Evolutionary conservation across 2,113 vertebrate species (phyloP), one percentile per base, ranked within the genome.

Genomic region (Axis porcinus): DNA sequence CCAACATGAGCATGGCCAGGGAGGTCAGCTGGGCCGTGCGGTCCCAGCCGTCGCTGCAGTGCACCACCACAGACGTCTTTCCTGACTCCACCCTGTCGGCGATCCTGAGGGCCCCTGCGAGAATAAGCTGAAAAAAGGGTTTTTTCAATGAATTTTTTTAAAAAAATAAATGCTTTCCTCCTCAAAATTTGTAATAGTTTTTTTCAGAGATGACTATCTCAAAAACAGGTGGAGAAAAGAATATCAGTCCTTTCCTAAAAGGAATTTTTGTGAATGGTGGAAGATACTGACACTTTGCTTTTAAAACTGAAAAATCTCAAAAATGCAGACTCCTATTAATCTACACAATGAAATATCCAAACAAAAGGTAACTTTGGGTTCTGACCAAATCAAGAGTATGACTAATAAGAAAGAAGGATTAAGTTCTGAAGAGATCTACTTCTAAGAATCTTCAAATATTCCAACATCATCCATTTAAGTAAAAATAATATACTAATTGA

Each of bases 31-130:
- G 99, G 15, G 99, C 99, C 0, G 99, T 99, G 30, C 99, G 99
- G 97, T 99, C 99, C 99, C 99, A 99, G 10, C 99, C 99, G 0
- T 99, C 99, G 2, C 99, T 99, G 93, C 99, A 99, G 95, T 99
- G 99, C 0, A 99, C 99, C 40, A 99, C 99, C 97, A 99, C 99
- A 0, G 99, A 99, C 0, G 99, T 99, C 99, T 99, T 99, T 96
- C 99, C 99, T 0, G 99, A 99, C 96, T 99, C 99, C 33, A 99
- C 99, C 92, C 99, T 99, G 98, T 99, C 99, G 5, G 99, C 99
- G 0, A 99, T 99, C 87, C 99, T 98, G 88, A 99, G 99, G 0
- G 99, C 99, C 84, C 99, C 99, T 1, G 99, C 99, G 1, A 99
- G 99, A 96, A 99, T 99, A 62, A 99, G 98, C 99, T 99, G 60